Evolutionary conservation across 2,113 vertebrate genomes (phyloP).

Genomic region (Peromyscus maniculatus): DNA sequence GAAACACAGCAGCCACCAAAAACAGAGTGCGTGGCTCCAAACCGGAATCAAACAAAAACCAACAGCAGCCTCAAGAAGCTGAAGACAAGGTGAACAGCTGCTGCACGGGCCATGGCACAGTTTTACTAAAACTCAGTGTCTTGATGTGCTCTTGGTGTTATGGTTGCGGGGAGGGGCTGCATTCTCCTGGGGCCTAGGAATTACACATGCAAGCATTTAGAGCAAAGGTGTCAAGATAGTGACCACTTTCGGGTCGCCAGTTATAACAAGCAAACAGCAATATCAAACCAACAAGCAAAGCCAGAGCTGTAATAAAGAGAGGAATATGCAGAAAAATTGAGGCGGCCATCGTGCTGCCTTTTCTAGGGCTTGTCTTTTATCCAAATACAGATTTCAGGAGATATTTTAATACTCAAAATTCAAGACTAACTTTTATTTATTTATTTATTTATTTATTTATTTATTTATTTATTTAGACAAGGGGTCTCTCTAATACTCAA

Average conservation of each 20-base stretch:
- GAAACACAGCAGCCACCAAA: neutral
- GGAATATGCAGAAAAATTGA: neutral
- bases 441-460: neutral
- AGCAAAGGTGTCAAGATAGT: neutral
- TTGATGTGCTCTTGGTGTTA: neutral
- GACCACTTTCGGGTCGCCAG: neutral
- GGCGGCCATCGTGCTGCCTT: neutral
- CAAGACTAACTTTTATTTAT: neutral
- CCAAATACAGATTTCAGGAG: neutral
- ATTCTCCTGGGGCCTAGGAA: neutral
- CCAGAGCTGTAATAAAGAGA: neutral
- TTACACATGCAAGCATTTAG: neutral
- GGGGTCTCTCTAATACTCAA: neutral
- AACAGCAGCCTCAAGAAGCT: constrained; percentile 7
- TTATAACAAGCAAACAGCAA: constrained; percentile 21
- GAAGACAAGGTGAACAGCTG: neutral
- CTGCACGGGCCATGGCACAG: neutral
- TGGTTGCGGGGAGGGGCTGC: neutral
- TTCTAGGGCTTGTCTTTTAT: neutral
- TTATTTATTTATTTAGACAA: neutral
- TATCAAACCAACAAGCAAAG: neutral
- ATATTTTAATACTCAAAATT: constrained; percentile 13
- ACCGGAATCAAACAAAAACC: neutral
- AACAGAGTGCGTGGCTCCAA: constrained; percentile 4
- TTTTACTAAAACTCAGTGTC: neutral